Percentiles rank a stretch among this genome's conserved stretches.
These are phyloP conservation scores for Buathra laborator DNA, from an alignment of 2,888 invertebrate species.

Conservation along the genomic window DNA sequence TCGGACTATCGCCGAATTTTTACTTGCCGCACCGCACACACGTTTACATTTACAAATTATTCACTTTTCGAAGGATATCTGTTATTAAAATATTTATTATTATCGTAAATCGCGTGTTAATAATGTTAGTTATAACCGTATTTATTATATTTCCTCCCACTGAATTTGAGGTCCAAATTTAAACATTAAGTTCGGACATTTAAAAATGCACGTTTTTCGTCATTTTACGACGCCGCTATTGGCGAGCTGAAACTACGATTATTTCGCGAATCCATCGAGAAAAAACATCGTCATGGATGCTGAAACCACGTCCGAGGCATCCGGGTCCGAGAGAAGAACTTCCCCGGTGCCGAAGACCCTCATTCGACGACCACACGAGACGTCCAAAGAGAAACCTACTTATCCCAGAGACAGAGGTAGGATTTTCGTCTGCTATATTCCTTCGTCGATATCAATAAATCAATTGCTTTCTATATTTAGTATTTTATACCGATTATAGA, in stretches of 20 bases:
- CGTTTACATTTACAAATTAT: too few species aligned
- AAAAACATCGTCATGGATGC: slow-evolving; percentile 33
- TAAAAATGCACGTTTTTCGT: background rate
- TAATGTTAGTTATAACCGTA: too few species aligned
- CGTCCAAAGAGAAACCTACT: slow-evolving; percentile 77
- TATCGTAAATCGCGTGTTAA: background rate
- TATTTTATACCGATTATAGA: too few species aligned
- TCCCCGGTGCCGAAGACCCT: slow-evolving; percentile 46
- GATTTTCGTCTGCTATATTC: slow-evolving; percentile 3
- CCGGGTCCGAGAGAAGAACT: slow-evolving; percentile 30
- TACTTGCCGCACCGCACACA: too few species aligned
- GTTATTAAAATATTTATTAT: background rate
- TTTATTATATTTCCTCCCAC: too few species aligned
- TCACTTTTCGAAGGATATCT: too few species aligned
- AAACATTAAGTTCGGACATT: background rate
- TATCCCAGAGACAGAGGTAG: slow-evolving; percentile 81
- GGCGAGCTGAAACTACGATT: background rate
- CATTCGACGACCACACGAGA: slow-evolving; percentile 68
- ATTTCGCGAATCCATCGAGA: background rate
- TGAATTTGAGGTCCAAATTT: background rate
- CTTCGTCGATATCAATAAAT: background rate
- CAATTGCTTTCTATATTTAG: background rate
- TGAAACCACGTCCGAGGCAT: slow-evolving; percentile 16
- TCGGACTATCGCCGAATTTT: background rate
- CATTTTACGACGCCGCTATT: background rate